Evolutionary conservation across 2,113 vertebrate species (phyloP).

Genomic region (Myiopsitta monachus): DNA sequence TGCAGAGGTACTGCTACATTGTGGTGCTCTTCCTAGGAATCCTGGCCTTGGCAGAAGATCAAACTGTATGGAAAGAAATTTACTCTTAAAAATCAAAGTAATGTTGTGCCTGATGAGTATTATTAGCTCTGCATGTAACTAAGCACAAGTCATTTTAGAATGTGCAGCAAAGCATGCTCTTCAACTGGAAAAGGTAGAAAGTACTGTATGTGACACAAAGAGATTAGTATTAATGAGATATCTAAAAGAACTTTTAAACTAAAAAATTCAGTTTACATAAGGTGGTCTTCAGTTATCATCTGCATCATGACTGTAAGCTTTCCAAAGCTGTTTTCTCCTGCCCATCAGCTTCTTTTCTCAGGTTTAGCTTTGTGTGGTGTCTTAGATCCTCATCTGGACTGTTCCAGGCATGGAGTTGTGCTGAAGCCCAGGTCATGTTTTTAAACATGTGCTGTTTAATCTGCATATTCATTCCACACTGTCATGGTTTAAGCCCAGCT

Average conservation of each 20-base stretch:
- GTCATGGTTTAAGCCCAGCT: too few relatives aligned
- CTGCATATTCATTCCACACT: too few relatives aligned
- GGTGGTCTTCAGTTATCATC: neutral
- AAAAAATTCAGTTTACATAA: neutral
- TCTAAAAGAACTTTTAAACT: neutral
- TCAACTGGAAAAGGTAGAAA: neutral
- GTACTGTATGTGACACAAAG: neutral
- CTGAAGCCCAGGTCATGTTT: neutral
- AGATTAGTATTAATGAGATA: neutral
- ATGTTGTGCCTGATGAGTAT: neutral
- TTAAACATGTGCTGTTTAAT: too few relatives aligned
- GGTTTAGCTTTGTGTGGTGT: neutral
- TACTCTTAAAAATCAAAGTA: neutral
- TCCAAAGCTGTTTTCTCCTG: neutral
- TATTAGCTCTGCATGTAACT: neutral
- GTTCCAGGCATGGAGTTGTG: neutral
- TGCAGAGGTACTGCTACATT: neutral
- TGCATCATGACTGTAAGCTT: neutral
- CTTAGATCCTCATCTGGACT: neutral
- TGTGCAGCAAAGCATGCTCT: neutral
- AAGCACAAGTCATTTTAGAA: neutral
- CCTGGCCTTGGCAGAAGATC: neutral
- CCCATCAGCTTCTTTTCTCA: neutral
- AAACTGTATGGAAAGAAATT: neutral
- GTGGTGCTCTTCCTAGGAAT: neutral